phyloP scores from a whole-genome alignment of 1,140 invertebrate species.

The Drosophila santomea region DNA sequence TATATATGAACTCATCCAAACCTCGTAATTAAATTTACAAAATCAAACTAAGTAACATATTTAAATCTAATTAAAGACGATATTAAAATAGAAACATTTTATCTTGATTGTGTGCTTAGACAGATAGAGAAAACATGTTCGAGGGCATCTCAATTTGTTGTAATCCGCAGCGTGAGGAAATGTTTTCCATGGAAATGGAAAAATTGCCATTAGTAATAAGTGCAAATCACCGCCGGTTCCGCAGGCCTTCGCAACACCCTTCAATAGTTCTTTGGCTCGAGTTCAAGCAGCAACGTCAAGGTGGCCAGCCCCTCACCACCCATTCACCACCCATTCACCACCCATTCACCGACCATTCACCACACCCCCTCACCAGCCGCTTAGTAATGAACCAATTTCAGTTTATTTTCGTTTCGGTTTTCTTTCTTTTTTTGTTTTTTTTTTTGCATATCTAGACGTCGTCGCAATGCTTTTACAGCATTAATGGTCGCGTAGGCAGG shows the following conservation, averaged over 20 bases:
- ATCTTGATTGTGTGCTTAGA: neutral
- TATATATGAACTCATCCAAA: no score
- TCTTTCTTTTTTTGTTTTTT: conserved; percentile 25
- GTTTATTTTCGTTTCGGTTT: conserved; percentile 66
- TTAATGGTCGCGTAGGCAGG: conserved; percentile 60
- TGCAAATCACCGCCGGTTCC: conserved; percentile 39
- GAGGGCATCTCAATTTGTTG: conserved; percentile 32
- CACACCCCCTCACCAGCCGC: conserved; percentile 14
- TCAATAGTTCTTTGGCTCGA: conserved; percentile 75
- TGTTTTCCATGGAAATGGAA: conserved; percentile 25
- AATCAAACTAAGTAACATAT: no score
- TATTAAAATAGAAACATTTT: no score
- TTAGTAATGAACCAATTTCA: conserved; percentile 78
- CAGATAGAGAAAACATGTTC: conserved; percentile 13
- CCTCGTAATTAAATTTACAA: no score
- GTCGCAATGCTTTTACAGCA: conserved; percentile 54
- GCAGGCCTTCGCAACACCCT: conserved; percentile 70
- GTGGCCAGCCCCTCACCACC: conserved; percentile 42
- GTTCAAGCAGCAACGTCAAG: conserved; percentile 81
- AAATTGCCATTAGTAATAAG: conserved; percentile 39
- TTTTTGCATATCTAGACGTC: conserved; percentile 54
- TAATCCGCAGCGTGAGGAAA: conserved; percentile 17
- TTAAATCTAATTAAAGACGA: no score
- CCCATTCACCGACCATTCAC: conserved; percentile 5
- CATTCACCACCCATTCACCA: conserved; percentile 2